Conservation (phyloP, 2,888 invertebrate genomes). For the Trachelus troglodyta region DNA sequence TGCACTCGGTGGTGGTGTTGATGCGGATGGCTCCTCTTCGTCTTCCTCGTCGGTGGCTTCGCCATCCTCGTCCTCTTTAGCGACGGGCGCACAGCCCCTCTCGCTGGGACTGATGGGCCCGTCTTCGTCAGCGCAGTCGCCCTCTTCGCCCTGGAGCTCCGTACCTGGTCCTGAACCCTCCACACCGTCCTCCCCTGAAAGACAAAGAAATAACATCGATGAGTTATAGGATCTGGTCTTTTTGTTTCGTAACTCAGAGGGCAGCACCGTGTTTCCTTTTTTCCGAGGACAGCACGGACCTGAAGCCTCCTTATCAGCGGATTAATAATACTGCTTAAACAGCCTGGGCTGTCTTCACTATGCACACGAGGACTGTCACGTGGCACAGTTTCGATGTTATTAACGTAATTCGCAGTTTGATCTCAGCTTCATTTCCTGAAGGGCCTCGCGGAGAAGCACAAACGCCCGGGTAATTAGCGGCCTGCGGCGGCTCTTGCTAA, state of each 20-base stretch:
- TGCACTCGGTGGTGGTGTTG: conserved; percentile 53
- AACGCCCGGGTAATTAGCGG: conserved; percentile 33
- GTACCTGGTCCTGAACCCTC: conserved; percentile 62
- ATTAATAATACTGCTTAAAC: no score
- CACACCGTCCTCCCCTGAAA: conserved; percentile 71
- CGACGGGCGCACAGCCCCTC: conserved; percentile 65
- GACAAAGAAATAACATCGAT: conserved; percentile 33
- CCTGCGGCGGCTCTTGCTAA: conserved; percentile 30
- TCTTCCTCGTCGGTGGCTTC: conserved; percentile 65
- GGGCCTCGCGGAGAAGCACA: conserved; percentile 24
- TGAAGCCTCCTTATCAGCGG: no score
- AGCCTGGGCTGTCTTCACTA: no score
- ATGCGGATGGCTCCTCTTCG: conserved; percentile 54
- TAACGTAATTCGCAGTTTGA: conserved; percentile 31
- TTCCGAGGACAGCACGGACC: no score
- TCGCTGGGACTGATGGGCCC: conserved; percentile 69
- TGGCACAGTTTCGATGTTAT: conserved; percentile 12
- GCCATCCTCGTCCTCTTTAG: conserved; percentile 68
- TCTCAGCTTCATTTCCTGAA: conserved; percentile 35
- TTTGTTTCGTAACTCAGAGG: no score
- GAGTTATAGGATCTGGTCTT: no score
- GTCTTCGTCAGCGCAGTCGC: conserved; percentile 71
- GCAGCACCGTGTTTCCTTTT: no score
- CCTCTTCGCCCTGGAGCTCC: conserved; percentile 70
- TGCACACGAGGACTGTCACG: conserved; percentile 3